A percentile compares a stretch with the other conserved stretches of the same genome.
Evolutionary conservation across 2,113 vertebrate species (phyloP).

Genomic region (Phaethon lepturus): DNA sequence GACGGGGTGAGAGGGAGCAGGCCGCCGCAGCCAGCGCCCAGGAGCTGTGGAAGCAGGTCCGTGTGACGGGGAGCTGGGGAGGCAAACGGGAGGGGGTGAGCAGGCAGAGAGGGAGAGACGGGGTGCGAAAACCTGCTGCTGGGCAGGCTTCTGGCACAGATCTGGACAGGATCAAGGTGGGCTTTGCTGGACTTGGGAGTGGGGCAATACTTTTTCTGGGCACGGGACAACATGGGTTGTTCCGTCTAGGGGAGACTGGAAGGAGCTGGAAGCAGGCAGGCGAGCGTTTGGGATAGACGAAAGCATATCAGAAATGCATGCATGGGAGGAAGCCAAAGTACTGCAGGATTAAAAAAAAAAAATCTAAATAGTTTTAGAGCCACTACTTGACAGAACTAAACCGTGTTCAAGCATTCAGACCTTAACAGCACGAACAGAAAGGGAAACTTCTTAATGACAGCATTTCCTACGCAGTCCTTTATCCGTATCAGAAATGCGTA

Average conservation of each 20-base stretch:
- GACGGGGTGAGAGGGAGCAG: no score
- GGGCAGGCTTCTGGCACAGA: not conserved
- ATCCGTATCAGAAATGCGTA: constrained; percentile 23
- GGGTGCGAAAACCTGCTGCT: not conserved
- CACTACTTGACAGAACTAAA: not conserved
- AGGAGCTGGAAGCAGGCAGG: not conserved
- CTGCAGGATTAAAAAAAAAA: not conserved
- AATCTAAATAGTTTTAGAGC: not conserved
- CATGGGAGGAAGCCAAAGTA: not conserved
- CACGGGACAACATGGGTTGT: not conserved
- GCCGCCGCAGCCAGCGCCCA: not conserved
- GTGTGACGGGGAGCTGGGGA: not conserved
- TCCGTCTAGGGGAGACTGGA: not conserved
- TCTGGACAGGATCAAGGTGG: not conserved
- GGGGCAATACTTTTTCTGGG: not conserved
- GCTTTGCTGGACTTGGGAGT: not conserved
- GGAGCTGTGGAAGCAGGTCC: fast-evolving
- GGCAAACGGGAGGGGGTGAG: fast-evolving
- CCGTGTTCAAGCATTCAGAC: not conserved
- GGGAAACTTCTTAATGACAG: constrained; percentile 49
- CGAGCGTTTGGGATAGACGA: not conserved
- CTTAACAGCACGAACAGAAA: constrained; percentile 12
- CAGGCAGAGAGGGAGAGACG: not conserved
- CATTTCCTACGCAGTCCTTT: constrained; percentile 28
- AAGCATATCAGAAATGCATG: not conserved